Evolutionary conservation across 2,888 invertebrate species (phyloP), one percentile per base, ranked within the genome.

Genomic region (Drosophila peninsularis): DNA sequence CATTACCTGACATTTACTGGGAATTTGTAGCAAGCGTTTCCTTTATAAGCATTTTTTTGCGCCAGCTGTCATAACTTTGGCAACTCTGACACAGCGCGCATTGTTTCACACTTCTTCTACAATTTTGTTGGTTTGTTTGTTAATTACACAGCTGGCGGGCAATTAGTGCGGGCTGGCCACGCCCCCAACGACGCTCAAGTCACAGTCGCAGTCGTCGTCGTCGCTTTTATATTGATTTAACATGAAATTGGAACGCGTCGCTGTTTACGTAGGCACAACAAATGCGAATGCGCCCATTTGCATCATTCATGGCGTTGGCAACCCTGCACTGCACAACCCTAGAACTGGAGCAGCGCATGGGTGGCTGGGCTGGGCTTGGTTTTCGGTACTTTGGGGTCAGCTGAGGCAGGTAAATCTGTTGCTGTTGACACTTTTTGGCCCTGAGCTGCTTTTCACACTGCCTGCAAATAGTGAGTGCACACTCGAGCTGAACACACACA

Each of bases 181-280:
- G 55, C 56, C 67, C 68, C 24, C 58, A 19, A 0, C n/a, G 27
- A 21, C 30, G n/a, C n/a, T n/a, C n/a, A n/a, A 44, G 44, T 27
- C 44, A n/a, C 24, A 50, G 19, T 32, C 13, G 7, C 6, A 17
- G 7, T 32, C 49, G 7, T 10, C 34, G 13, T 32, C 34, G 34
- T 19, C 32, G 54, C 39, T 41, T 50, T 54, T 21, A 44, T 77
- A 77, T 77, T 77, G 77, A 77, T 77, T 77, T 63, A 77, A 77
- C 77, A 77, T 78, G 37, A 75, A 74, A 67, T 37, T 56, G 60
- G 77, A 78, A 53, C 75, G 50, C 74, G 49, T 63, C 74, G 69
- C 64, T 83, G 64, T 83, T 83, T 83, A 88, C 82, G 58, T 63
- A 62, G 64, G 52, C 75, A 66, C 85, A 83, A 88, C 83, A 82